Conservation (phyloP, 1,140 invertebrate genomes). For the Danaus melanippus region DNA sequence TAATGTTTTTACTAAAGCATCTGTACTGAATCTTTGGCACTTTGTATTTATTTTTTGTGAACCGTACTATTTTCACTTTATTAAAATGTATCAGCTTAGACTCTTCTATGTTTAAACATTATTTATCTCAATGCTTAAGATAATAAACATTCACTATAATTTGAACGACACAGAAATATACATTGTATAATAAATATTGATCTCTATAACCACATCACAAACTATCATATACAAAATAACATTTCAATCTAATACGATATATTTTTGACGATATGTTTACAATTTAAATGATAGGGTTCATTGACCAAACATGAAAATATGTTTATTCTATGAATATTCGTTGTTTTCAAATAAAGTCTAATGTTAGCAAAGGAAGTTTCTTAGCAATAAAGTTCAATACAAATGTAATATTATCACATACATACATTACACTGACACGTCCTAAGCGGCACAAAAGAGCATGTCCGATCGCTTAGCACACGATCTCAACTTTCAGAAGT, state of each 20-base stretch:
- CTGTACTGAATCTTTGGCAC: background rate
- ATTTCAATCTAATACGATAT: conserved; percentile 1
- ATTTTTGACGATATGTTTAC: conserved; percentile 12
- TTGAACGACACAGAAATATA: conserved; percentile 19
- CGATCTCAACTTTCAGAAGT: conserved; percentile 36
- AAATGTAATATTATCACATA: conserved; percentile 8
- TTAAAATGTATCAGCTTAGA: too few relatives aligned
- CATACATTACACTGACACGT: conserved; percentile 13
- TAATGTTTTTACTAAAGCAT: conserved; percentile 2
- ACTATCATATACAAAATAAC: conserved; percentile 11
- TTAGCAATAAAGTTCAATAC: background rate
- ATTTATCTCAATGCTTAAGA: conserved; percentile 19
- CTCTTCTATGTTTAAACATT: too few relatives aligned
- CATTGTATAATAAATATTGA: conserved; percentile 3
- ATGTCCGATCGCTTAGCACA: conserved; percentile 16
- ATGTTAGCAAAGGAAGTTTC: conserved; percentile 16
- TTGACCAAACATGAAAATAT: conserved; percentile 12
- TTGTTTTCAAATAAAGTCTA: conserved; percentile 21
- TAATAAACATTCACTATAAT: conserved; percentile 18
- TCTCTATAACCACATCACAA: conserved; percentile 5
- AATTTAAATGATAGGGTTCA: conserved; percentile 10
- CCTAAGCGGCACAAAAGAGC: conserved; percentile 22
- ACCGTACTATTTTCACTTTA: too few relatives aligned
- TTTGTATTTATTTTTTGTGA: too few relatives aligned
- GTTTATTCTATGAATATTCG: conserved; percentile 35